Evolutionary conservation across 2,113 vertebrate species (phyloP), one percentile per base, ranked within the genome.

Genomic region (Podarcis cretensis): DNA sequence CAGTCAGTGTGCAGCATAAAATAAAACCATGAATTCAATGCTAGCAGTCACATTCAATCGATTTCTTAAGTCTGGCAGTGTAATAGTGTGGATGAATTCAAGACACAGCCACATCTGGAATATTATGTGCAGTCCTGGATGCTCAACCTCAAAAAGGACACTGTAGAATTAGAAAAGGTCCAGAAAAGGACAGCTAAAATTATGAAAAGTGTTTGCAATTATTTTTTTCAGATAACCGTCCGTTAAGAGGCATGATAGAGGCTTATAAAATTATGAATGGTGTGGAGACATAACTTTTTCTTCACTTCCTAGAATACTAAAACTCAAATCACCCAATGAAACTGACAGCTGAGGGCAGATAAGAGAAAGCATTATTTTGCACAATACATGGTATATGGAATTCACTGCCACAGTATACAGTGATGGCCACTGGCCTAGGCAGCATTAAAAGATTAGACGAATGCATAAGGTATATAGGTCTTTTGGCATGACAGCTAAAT

Each of bases 251-350:
- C 90, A 81, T 25, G 30, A 84, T 85, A 83, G 59, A 32, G 43
- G 27, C 27, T 88, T 43, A 92, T 89, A 80, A 93, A 93, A 91
- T 30, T 4, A 77, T 2, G 87, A 84, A 94, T 86, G 71, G 40
- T 43, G 82, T 20, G 68, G 43, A 81, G 30, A 27, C 69, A 71
- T 71, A 30, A 71, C 69, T 71, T 71, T 30, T 71, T 71, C 69
- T 71, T 30, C 27, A 7, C 27, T 30, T 78, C 48, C 78, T 80
- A 3, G n/a, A 85, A 65, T 66, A 68, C 1, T 12, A 65, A 27
- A 65, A 81, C 32, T 81, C n/a, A 81, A 23, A 1, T 37, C 37
- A 27, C 3, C 13, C 54, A 59, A 63, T 76, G 32, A 85, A 65
- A 76, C 25, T 23, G 7, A 85, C 35, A 20, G 48, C 20, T 12